Conservation (phyloP, 1,140 invertebrate genomes). For the Holotrichia oblita region DNA sequence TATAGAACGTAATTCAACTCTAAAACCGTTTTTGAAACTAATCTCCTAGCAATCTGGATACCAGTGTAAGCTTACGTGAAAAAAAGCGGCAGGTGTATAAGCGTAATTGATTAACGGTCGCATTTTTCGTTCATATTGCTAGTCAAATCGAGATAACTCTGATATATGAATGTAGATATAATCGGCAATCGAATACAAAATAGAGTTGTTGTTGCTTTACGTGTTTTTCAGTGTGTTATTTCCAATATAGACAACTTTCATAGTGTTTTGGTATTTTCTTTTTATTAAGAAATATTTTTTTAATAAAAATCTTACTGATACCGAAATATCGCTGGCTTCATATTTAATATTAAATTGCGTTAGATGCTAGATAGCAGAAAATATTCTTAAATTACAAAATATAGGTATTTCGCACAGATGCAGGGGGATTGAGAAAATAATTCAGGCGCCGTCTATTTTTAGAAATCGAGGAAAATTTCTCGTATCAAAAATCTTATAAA, state of each 20-base stretch:
- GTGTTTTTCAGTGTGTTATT: background rate
- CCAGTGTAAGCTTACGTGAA: no score
- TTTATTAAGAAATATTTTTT: background rate
- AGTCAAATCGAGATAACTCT: no score
- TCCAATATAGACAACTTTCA: background rate
- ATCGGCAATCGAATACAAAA: no score
- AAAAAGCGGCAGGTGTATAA: no score
- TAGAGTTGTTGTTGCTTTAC: no score
- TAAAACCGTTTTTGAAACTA: no score
- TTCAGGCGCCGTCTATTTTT: background rate
- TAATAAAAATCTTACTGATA: background rate
- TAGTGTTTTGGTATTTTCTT: background rate
- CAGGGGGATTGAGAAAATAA: background rate
- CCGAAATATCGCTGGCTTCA: background rate
- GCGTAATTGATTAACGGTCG: no score
- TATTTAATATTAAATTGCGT: background rate
- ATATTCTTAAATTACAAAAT: background rate
- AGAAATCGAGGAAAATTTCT: background rate
- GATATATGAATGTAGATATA: no score
- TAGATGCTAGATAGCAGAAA: background rate
- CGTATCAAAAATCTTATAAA: conserved; percentile 3
- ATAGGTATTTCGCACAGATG: background rate
- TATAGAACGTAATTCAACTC: background rate
- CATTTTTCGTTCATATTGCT: no score
- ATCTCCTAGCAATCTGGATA: no score